Conservation (phyloP, 2,797 vertebrate genomes). For the Pseudocheirus occidentalis region DNA sequence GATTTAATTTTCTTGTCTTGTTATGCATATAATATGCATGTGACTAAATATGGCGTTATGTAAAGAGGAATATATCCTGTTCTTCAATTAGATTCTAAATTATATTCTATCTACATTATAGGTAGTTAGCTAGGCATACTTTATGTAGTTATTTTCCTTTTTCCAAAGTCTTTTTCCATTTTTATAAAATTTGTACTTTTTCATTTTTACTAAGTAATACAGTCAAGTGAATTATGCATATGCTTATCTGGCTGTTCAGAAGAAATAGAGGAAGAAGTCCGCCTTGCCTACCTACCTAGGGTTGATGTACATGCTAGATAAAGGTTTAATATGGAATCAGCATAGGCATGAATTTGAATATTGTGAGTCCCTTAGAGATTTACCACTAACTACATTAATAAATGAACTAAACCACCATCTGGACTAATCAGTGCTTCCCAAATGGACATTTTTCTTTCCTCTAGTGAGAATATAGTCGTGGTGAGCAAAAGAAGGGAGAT, state of each 20-base stretch:
- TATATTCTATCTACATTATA: not conserved
- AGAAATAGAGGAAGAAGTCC: not conserved
- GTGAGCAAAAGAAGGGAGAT: not conserved
- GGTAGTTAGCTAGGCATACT: not conserved
- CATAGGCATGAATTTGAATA: not conserved
- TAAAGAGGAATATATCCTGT: not conserved
- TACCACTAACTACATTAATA: not conserved
- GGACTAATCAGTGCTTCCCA: not conserved
- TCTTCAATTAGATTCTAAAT: not conserved
- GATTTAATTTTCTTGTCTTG: too few species aligned
- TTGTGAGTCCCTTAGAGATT: not conserved
- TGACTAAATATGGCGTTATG: too few species aligned
- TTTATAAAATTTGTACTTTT: not conserved
- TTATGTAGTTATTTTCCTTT: not conserved
- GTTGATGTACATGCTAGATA: not conserved
- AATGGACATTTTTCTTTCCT: not conserved
- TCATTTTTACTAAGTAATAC: not conserved
- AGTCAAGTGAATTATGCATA: not conserved
- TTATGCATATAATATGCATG: too few species aligned
- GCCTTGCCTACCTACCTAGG: not conserved
- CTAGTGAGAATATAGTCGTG: not conserved
- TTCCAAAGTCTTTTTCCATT: not conserved
- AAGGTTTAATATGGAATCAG: not conserved
- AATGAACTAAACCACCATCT: not conserved
- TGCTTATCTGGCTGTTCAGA: not conserved